Evolutionary conservation across 2,113 vertebrate genomes (phyloP), one percentile per base, ranked within the genome.

Genomic region (Cisticola juncidis): DNA sequence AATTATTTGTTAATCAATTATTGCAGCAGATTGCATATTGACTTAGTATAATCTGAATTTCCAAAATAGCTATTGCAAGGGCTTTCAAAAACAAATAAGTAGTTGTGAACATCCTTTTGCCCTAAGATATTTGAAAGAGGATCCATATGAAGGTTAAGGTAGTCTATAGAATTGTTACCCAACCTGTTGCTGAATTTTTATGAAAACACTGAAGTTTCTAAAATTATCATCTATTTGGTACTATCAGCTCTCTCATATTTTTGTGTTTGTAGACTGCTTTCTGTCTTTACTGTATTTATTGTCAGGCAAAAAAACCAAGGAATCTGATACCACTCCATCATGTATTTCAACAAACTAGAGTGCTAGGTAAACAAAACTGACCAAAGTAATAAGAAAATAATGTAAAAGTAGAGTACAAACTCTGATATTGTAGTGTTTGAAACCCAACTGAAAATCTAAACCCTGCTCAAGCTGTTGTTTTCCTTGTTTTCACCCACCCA

Each of bases 1-100:
- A 94, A 66, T 81, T 3, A 51, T 89, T 86, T 89, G 16, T 85
- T 79, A 89, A 79, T 17, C 9, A 79, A 33, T 50, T 91, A 45
- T 58, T 79, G 26, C 51, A 76, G 61, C 5, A 90, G 26, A 61
- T 9, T 38, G 5, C 51, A 31, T 14, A 38, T 33, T 87, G 19
- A 20, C 3, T 76, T 72, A 23, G 11, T 68, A 50, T 23, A 72
- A 71, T 73, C 29, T 69, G 7, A 33, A 50, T 69, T 95, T 69
- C 45, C n/a, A 80, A 81, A 91, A 82, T 21, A 76, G 4, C 5
- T 89, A 26, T 42, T 78, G 36, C 9, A 45, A 72, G 36, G 56
- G 24, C 14, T 91, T 92, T 79, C 38, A 72, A 79, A 76, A 92
- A 73, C 4, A 76, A 79, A 56, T 71, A 15, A 53, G 8, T 50